Evolutionary conservation across 2,888 invertebrate species (phyloP), one percentile per base, ranked within the genome.

Genomic region (Notodonta ziczac): DNA sequence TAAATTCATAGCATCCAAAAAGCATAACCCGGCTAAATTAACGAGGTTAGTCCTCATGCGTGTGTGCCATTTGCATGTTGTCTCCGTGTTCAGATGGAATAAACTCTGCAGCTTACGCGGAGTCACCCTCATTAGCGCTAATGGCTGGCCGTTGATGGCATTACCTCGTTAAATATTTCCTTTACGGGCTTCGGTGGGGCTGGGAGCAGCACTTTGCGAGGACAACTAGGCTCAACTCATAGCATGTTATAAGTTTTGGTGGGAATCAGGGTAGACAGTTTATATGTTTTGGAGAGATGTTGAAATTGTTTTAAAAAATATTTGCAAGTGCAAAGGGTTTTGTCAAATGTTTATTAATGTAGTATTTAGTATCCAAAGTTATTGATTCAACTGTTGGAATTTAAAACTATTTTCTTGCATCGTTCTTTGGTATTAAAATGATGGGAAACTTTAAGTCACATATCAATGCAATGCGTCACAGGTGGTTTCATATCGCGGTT

Each of bases 71-170:
- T 39, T 54, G n/a, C 35, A 39, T 54, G 39, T 40, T 40, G 54
- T 54, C 54, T 54, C 39, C 14, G 35, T 9, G 39, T 40, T 54
- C 54, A 39, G 54, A 40, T 9, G 16, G 40, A 14, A 42, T 50
- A 55, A 24, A 40, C 55, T 58, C 39, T 13, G 42, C 42, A 13
- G 58, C 40, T 42, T 16, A 42, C 35, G n/a, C 14, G 40, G 51
- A 60, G 60, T 58, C 59, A 53, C 54, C 14, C 67, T 70, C 67
- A 65, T 64, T 65, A 63, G 63, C 54, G 61, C 62, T 70, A 70
- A 70, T 70, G 68, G 68, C 65, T 63, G 51, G 50, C 57, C 63
- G 48, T 60, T 56, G 40, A 52, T 40, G 55, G 39, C 39, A 56
- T 42, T 56, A 55, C 39, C 16, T 50, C 50, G 53, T 44, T 13